phyloP scores from a whole-genome alignment of 2,797 vertebrate species.

The Delichon dasypus region DNA sequence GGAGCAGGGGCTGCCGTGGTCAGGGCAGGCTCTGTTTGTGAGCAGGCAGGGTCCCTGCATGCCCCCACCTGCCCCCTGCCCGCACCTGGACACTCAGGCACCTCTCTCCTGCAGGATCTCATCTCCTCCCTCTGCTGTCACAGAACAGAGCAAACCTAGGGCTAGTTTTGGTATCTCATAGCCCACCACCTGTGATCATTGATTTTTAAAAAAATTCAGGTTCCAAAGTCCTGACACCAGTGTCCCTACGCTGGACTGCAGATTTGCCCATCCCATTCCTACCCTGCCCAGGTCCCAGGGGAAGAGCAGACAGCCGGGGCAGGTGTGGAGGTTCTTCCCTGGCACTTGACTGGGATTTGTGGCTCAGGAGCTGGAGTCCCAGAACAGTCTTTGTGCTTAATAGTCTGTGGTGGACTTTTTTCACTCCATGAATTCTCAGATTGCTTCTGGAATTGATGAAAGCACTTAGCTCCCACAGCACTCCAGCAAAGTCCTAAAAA shows the following conservation, averaged over 20 bases:
- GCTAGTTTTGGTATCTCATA: not conserved
- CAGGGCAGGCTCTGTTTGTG: not conserved
- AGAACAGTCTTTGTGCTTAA: not conserved
- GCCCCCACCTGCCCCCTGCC: not conserved
- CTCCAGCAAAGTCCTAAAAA: not conserved
- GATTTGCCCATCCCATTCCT: not conserved
- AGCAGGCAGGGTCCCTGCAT: not conserved
- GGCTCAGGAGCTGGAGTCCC: not conserved
- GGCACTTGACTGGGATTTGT: not conserved
- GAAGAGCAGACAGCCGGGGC: not conserved
- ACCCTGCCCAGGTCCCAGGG: not conserved
- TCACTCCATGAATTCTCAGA: not conserved
- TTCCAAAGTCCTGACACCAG: not conserved
- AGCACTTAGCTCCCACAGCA: not conserved
- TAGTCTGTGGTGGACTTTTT: not conserved
- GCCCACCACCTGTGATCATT: not conserved
- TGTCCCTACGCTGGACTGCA: not conserved
- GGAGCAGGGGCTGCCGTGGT: accelerated
- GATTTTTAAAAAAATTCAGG: not conserved
- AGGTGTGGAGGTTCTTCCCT: not conserved
- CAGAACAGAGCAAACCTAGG: not conserved
- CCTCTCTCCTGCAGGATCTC: not conserved
- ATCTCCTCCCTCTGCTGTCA: not conserved
- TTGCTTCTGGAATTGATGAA: not conserved
- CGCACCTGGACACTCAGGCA: accelerated